phyloP scores from a whole-genome alignment of 2,888 invertebrate genomes.

The Erebia ligea region DNA sequence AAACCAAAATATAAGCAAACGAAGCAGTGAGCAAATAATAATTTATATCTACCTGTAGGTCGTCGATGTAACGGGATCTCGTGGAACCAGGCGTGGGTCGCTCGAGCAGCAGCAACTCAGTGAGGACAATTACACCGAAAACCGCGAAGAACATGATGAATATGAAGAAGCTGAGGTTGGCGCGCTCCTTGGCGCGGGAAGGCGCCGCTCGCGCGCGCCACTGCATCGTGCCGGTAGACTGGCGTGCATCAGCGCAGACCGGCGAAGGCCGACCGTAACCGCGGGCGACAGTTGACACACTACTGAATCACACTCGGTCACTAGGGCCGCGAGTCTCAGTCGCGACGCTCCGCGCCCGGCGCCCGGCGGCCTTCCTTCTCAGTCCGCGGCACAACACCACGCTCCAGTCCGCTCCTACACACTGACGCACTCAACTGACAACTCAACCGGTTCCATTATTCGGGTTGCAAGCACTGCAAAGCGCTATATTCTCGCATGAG shows the following conservation, averaged over 20 bases:
- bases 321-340: conserved; percentile 46
- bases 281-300: conserved; percentile 57
- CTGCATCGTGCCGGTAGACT: conserved; percentile 68
- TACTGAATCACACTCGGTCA: conserved; percentile 52
- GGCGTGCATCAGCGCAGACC: conserved; percentile 57
- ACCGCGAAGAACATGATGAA: conserved; percentile 95
- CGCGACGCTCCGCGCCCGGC: conserved; percentile 9
- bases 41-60: conserved; percentile 79
- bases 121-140: conserved; percentile 93
- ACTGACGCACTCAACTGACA: conserved; percentile 47
- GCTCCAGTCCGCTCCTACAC: conserved; percentile 47
- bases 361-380: conserved; percentile 50
- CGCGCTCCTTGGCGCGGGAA: conserved; percentile 88
- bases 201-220: conserved; percentile 76
- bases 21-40: neutral
- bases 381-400: conserved; percentile 51
- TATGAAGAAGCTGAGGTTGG: conserved; percentile 94
- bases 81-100: conserved; percentile 77
- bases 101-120: conserved; percentile 88
- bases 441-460: conserved; percentile 37
- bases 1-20: too few species aligned
- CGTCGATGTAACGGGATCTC: conserved; percentile 87
- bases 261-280: conserved; percentile 52
- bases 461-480: conserved; percentile 46
- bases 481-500: conserved; percentile 1